These are phyloP conservation scores for Rhinoraja longicauda DNA, from an alignment of 2,797 vertebrate genomes.

Conservation along the genomic window DNA sequence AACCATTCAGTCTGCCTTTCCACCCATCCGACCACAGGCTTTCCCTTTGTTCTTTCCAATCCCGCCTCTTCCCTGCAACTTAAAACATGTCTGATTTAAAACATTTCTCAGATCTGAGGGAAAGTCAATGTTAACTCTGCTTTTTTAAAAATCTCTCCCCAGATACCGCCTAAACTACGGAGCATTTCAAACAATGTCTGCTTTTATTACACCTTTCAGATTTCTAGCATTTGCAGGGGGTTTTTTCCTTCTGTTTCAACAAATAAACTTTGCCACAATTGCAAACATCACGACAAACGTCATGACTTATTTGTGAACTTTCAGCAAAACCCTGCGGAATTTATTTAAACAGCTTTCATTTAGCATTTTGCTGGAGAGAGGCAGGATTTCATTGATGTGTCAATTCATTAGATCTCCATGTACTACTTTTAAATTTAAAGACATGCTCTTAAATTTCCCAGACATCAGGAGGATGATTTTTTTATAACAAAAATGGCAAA, in stretches of 20 bases:
- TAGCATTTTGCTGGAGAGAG: background rate
- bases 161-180: too few species aligned
- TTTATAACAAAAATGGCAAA: background rate
- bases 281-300: background rate
- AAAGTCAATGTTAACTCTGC: too few species aligned
- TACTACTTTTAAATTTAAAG: constrained; percentile 23
- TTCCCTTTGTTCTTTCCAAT: too few species aligned
- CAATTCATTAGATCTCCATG: constrained; percentile 12
- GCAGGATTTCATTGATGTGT: background rate
- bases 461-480: background rate
- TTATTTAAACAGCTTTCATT: constrained; percentile 15
- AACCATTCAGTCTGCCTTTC: too few species aligned
- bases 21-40: too few species aligned
- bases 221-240: background rate
- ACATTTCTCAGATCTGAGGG: too few species aligned
- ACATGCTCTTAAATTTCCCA: background rate
- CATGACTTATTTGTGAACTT: constrained; percentile 8
- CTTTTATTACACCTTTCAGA: too few species aligned
- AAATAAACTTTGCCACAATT: background rate
- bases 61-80: too few species aligned
- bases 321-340: background rate
- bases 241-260: background rate
- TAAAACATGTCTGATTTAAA: too few species aligned
- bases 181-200: too few species aligned
- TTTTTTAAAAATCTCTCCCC: too few species aligned